These are phyloP conservation scores for Aythya fuligula DNA, from an alignment of 2,797 vertebrate species.

Conservation along the genomic window DNA sequence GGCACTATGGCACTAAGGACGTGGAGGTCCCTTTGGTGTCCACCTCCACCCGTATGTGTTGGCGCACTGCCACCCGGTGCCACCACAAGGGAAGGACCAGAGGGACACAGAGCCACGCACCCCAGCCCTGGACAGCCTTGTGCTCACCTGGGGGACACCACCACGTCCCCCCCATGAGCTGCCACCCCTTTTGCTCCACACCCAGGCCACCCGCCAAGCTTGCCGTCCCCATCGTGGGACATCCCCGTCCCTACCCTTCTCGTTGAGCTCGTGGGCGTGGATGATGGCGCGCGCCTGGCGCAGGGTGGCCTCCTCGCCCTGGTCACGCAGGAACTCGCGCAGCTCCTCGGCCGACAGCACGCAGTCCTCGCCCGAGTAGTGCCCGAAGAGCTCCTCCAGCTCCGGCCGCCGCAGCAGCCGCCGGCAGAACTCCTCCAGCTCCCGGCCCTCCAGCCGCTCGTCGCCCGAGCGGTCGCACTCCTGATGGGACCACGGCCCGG, in stretches of 20 bases:
- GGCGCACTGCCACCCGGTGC: background rate
- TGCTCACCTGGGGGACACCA: accelerated
- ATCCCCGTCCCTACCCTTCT: slow-evolving; percentile 83
- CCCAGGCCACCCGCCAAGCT: background rate
- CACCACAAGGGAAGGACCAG: background rate
- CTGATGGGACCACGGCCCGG: slow-evolving; percentile 60
- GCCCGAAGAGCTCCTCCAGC: slow-evolving; percentile 89
- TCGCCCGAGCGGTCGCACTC: slow-evolving; percentile 90
- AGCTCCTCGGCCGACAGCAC: slow-evolving; percentile 90
- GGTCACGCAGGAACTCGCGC: slow-evolving; percentile 91
- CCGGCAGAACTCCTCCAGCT: slow-evolving; percentile 93
- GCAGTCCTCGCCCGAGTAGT: slow-evolving; percentile 88
- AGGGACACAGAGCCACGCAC: accelerated
- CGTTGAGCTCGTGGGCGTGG: slow-evolving; percentile 87
- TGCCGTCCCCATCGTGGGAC: background rate
- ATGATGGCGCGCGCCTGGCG: slow-evolving; percentile 83
- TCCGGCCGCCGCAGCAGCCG: slow-evolving; percentile 91
- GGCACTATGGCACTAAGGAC: background rate
- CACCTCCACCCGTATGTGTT: background rate
- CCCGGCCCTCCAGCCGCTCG: slow-evolving; percentile 86
- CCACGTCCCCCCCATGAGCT: accelerated
- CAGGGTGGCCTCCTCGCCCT: slow-evolving; percentile 88
- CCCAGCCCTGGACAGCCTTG: background rate
- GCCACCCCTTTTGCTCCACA: accelerated
- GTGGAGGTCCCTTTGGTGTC: background rate